These are phyloP conservation scores for Borostomias antarcticus DNA, from an alignment of 2,797 vertebrate genomes.

Conservation along the genomic window DNA sequence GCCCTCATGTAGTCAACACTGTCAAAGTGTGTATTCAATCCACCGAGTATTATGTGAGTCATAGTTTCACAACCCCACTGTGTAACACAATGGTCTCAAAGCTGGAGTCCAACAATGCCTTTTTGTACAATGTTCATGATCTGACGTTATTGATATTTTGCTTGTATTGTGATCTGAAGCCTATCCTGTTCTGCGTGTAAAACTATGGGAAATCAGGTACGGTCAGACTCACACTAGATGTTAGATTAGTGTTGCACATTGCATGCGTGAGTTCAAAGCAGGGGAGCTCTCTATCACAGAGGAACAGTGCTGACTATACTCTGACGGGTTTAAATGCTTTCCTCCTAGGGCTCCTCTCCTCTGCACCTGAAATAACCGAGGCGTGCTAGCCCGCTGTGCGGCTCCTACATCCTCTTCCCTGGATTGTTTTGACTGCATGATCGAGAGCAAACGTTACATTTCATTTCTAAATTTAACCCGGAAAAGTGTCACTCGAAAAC, in stretches of 20 bases:
- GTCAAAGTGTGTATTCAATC: slow-evolving; percentile 43
- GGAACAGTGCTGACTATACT: not conserved
- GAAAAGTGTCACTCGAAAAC: slow-evolving; percentile 84
- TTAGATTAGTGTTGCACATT: not conserved
- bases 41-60: slow-evolving; percentile 34
- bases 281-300: not conserved
- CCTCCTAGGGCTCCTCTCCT: slow-evolving; percentile 62
- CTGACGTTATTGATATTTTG: no score
- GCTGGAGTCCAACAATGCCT: not conserved
- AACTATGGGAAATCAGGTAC: not conserved
- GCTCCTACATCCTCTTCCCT: slow-evolving; percentile 80
- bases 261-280: not conserved
- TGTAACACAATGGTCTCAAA: not conserved
- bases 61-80: slow-evolving; percentile 28
- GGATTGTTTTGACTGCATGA: slow-evolving; percentile 83
- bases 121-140: no score
- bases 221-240: not conserved
- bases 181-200: slow-evolving; percentile 1
- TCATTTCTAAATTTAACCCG: slow-evolving; percentile 83
- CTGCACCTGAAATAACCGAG: slow-evolving; percentile 78
- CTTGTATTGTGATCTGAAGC: not conserved
- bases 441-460: slow-evolving; percentile 73
- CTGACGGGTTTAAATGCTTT: slow-evolving; percentile 37
- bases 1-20: slow-evolving; percentile 20
- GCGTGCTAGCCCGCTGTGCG: slow-evolving; percentile 55